phyloP scores from a whole-genome alignment of 1,140 invertebrate species.

The Drosophila mayri region DNA sequence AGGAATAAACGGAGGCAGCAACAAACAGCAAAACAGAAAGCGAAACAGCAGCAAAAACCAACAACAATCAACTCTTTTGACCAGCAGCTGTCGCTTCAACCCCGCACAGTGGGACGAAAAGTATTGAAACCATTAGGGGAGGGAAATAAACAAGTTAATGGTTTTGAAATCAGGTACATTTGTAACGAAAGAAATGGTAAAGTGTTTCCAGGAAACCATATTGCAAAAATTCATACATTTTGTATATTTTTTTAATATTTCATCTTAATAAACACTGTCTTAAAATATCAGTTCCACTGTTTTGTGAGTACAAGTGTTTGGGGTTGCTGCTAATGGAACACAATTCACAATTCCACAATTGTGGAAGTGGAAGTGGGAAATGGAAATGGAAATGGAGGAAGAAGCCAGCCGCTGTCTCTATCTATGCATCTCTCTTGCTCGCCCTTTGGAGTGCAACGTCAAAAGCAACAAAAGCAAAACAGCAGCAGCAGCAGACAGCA shows the following conservation, averaged over 20 bases:
- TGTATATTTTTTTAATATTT: neutral
- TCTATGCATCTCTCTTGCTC: slow-evolving; percentile 15
- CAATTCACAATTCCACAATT: slow-evolving; percentile 66
- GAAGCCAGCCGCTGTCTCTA: slow-evolving; percentile 31
- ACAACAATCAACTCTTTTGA: slow-evolving; percentile 61
- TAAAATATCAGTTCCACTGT: slow-evolving; percentile 23
- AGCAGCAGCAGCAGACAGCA: slow-evolving; percentile 42
- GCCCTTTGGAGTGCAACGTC: slow-evolving; percentile 42
- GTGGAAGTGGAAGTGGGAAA: slow-evolving; percentile 41
- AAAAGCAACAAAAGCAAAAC: slow-evolving; percentile 39
- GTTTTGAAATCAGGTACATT: neutral
- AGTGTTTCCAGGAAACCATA: neutral
- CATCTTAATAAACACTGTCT: neutral
- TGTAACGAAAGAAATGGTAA: neutral
- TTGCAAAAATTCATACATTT: neutral
- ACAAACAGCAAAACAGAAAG: slow-evolving; percentile 43
- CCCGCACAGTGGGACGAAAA: slow-evolving; percentile 15
- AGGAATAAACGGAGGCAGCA: slow-evolving; percentile 42
- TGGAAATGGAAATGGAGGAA: slow-evolving; percentile 26
- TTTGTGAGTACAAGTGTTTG: slow-evolving; percentile 50
- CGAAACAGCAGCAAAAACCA: slow-evolving; percentile 55
- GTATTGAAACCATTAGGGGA: neutral
- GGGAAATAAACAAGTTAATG: neutral
- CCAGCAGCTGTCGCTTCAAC: slow-evolving; percentile 63
- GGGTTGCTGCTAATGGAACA: slow-evolving; percentile 79